Conservation (phyloP, 2,113 vertebrate genomes). For the Arothron firmamentum region DNA sequence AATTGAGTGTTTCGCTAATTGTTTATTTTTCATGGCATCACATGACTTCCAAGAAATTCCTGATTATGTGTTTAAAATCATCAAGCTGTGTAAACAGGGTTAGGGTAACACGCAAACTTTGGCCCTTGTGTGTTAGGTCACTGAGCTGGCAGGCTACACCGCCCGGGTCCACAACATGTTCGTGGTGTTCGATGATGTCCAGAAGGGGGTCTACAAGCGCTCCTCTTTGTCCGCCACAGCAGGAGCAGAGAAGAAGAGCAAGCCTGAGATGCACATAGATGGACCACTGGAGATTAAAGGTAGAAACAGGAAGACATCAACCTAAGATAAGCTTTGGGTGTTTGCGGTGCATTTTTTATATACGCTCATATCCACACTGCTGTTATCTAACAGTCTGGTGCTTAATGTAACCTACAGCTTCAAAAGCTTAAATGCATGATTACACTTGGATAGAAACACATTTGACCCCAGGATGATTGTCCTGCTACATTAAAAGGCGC, state of each 20-base stretch:
- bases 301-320: conserved; percentile 50
- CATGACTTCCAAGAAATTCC: conserved; percentile 19
- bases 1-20: neutral
- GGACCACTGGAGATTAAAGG: conserved; percentile 89
- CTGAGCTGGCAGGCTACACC: conserved; percentile 95
- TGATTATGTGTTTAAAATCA: conserved; percentile 28
- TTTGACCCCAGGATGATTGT: conserved; percentile 8
- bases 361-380: no score
- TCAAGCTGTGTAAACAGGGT: conserved; percentile 25
- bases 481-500: neutral
- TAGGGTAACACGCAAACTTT: neutral
- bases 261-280: conserved; percentile 75
- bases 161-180: conserved; percentile 96
- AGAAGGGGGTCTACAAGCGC: conserved; percentile 90
- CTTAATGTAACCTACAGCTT: neutral
- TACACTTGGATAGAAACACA: neutral
- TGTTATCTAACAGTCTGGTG: no score
- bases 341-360: no score
- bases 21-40: neutral
- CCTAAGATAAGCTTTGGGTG: no score
- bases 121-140: conserved; percentile 76
- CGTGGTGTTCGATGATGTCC: conserved; percentile 92
- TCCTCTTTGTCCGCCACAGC: conserved; percentile 67
- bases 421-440: neutral
- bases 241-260: conserved; percentile 70